These are phyloP conservation scores for Cordilura impudica DNA, from an alignment of 2,888 invertebrate species.

Conservation along the genomic window DNA sequence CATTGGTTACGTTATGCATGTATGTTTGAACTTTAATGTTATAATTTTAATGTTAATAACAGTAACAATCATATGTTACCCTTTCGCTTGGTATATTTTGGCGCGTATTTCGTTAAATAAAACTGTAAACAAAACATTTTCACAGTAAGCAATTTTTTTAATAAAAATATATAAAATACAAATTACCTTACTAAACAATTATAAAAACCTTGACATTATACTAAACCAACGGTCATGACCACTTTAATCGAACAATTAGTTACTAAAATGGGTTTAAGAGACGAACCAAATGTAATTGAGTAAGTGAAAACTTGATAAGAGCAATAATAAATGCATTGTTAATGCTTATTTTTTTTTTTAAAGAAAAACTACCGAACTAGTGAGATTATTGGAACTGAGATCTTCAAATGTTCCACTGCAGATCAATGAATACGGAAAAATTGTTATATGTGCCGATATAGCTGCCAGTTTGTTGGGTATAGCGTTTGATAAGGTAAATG, in stretches of 20 bases:
- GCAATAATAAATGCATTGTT: neutral
- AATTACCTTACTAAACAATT: neutral
- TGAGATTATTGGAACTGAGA: slow-evolving; percentile 74
- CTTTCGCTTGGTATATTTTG: too few species aligned
- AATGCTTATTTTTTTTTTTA: slow-evolving; percentile 5
- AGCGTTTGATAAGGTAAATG: slow-evolving; percentile 78
- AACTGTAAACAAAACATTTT: too few species aligned
- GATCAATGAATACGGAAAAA: slow-evolving; percentile 81
- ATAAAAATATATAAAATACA: too few species aligned
- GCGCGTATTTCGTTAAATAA: too few species aligned
- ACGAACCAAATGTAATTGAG: slow-evolving; percentile 71
- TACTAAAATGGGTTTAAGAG: slow-evolving; percentile 72
- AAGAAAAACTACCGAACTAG: slow-evolving; percentile 75
- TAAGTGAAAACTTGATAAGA: slow-evolving; percentile 61
- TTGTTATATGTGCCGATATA: slow-evolving; percentile 82
- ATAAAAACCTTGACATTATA: slow-evolving; percentile 24
- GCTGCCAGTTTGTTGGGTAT: slow-evolving; percentile 79
- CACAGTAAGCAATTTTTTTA: too few species aligned
- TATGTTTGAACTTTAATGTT: too few species aligned
- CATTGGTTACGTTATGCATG: too few species aligned
- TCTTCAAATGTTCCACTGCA: slow-evolving; percentile 71
- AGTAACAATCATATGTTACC: too few species aligned
- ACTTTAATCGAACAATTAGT: slow-evolving; percentile 73
- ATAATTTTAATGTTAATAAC: too few species aligned
- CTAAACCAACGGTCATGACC: slow-evolving; percentile 65